Conservation (phyloP, 2,113 vertebrate species). For the Cyanocitta stelleri region DNA sequence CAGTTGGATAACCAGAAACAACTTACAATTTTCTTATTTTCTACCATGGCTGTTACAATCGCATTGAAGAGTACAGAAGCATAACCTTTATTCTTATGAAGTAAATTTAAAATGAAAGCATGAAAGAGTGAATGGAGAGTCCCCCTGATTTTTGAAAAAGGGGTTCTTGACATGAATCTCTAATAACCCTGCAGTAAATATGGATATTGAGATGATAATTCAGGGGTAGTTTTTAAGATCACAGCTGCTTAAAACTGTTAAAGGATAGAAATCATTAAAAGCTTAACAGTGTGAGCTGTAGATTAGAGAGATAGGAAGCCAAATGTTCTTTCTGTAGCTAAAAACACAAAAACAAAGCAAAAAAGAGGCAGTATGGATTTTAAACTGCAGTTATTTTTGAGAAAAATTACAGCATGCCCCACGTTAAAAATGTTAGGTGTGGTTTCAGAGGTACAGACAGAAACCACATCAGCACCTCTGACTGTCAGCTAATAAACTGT, state of each 20-base stretch:
- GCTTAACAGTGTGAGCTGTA: background rate
- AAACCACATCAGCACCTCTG: background rate
- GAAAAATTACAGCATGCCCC: background rate
- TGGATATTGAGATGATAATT: background rate
- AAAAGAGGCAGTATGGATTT: background rate
- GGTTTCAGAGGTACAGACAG: background rate
- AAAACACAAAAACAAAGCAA: background rate
- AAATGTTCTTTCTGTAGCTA: background rate
- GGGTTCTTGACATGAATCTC: accelerated
- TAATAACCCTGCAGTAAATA: background rate
- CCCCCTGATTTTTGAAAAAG: background rate
- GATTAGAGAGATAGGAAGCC: background rate
- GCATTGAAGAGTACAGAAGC: background rate
- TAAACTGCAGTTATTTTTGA: background rate
- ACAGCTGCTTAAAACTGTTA: background rate
- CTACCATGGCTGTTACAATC: background rate
- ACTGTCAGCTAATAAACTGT: background rate
- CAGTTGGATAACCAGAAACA: background rate
- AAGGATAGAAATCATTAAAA: background rate
- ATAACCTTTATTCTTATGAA: background rate
- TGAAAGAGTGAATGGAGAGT: background rate
- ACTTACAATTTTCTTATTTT: background rate
- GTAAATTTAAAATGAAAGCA: background rate
- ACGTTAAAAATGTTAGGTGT: background rate
- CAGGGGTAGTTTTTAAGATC: background rate